Conservation (phyloP, 2,888 invertebrate genomes). For the Cephonodes hylas region DNA sequence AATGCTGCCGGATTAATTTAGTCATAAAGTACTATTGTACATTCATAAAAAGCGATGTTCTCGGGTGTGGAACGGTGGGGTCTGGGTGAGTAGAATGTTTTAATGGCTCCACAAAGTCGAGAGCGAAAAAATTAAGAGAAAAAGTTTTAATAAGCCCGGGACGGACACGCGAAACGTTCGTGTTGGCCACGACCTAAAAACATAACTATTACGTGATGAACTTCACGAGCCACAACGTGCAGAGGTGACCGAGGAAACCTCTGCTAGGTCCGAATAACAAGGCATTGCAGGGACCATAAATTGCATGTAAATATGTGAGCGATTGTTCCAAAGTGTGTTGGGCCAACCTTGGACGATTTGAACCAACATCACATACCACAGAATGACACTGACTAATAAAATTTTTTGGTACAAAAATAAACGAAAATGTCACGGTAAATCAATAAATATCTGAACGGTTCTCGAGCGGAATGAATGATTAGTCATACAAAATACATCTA, state of each 20-base stretch:
- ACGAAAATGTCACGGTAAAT: neutral
- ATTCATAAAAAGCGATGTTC: conserved; percentile 12
- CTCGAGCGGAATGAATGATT: neutral
- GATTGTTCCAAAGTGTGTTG: neutral
- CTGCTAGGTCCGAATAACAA: neutral
- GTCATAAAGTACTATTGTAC: conserved; percentile 25
- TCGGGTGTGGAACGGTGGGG: conserved; percentile 22
- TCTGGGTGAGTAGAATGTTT: conserved; percentile 29
- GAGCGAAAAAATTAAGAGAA: conserved; percentile 35
- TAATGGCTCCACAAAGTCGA: conserved; percentile 25
- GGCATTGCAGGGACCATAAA: neutral
- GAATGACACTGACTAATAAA: no score
- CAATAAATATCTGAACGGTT: neutral
- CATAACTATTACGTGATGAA: conserved; percentile 48
- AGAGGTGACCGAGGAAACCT: neutral
- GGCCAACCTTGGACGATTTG: neutral
- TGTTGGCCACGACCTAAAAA: conserved; percentile 54
- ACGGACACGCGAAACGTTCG: conserved; percentile 42
- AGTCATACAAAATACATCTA: neutral
- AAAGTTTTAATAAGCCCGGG: conserved; percentile 31
- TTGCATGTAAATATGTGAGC: neutral
- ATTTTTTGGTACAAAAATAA: neutral
- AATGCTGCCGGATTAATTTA: conserved; percentile 32
- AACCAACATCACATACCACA: no score
- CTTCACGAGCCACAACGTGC: conserved; percentile 34